These are phyloP conservation scores for Gallinago stenura DNA, from an alignment of 2,797 vertebrate genomes.

Conservation along the genomic window DNA sequence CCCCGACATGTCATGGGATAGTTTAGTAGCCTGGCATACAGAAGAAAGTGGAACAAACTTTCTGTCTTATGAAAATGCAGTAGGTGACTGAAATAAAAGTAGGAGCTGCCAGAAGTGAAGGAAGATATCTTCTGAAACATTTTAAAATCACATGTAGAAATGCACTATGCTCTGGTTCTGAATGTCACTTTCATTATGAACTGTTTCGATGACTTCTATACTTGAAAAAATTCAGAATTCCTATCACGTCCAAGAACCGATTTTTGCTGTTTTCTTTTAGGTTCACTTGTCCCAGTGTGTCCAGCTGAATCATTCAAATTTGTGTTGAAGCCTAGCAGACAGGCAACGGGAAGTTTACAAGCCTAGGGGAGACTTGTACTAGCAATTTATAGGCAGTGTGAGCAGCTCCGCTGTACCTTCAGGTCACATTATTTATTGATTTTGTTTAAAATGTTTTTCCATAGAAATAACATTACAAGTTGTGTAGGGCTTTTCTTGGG, in stretches of 20 bases:
- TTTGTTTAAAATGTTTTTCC: slow-evolving; percentile 29
- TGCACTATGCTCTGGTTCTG: not conserved
- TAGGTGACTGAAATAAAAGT: not conserved
- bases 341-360: slow-evolving; percentile 13
- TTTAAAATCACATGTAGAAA: not conserved
- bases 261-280: slow-evolving; percentile 29
- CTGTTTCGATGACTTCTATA: not conserved
- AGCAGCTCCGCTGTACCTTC: not conserved
- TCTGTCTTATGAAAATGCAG: not conserved
- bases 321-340: slow-evolving; percentile 16
- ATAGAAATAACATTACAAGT: not conserved
- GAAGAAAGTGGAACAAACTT: not conserved
- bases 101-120: not conserved
- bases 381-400: not conserved
- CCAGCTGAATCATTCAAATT: slow-evolving; percentile 48
- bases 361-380: not conserved
- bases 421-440: slow-evolving; percentile 59
- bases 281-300: slow-evolving; percentile 1
- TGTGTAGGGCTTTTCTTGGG: not conserved
- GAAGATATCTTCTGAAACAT: not conserved
- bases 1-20: not conserved
- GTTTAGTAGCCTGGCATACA: not conserved
- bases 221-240: not conserved
- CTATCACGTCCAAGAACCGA: not conserved
- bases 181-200: slow-evolving; percentile 14